Conservation (phyloP, 2,797 vertebrate species). For the Borostomias antarcticus region DNA sequence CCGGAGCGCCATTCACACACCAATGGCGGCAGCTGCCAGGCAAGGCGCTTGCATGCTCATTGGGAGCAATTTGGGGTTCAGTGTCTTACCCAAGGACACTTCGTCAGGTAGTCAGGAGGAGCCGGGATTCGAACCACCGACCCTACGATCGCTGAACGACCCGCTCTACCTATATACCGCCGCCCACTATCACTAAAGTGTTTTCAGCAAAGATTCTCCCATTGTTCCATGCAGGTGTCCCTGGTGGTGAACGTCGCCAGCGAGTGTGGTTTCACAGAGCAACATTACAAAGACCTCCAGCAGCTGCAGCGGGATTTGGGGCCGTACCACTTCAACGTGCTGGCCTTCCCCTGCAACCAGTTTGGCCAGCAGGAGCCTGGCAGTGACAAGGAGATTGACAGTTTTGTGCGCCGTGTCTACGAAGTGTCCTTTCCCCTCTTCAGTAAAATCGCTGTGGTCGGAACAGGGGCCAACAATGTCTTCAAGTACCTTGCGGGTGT, state of each 20-base stretch:
- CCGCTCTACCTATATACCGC: too few species aligned
- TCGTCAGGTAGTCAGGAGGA: too few species aligned
- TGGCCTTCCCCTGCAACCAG: constrained; percentile 97
- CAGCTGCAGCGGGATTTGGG: constrained; percentile 91
- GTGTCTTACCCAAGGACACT: too few species aligned
- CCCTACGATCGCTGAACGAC: too few species aligned
- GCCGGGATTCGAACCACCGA: too few species aligned
- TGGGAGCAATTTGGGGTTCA: too few species aligned
- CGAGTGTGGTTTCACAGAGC: constrained; percentile 92
- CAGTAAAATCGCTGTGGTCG: constrained; percentile 89
- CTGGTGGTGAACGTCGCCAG: constrained; percentile 96
- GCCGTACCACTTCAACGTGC: constrained; percentile 91
- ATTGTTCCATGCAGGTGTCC: constrained; percentile 79
- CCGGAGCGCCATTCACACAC: too few species aligned
- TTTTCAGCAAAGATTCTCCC: neutral
- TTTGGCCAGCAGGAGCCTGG: constrained; percentile 96
- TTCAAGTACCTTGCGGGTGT: constrained; percentile 90
- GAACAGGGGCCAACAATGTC: constrained; percentile 86
- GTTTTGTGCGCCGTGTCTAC: constrained; percentile 86
- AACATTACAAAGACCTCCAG: constrained; percentile 90
- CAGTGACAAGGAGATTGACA: constrained; percentile 92
- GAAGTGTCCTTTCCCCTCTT: constrained; percentile 92
- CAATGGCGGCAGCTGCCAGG: too few species aligned
- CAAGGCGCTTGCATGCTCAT: too few species aligned
- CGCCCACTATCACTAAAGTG: neutral